These are phyloP conservation scores for Spea multiplicata DNA, from an alignment of 2,113 vertebrate species.

Conservation along the genomic window DNA sequence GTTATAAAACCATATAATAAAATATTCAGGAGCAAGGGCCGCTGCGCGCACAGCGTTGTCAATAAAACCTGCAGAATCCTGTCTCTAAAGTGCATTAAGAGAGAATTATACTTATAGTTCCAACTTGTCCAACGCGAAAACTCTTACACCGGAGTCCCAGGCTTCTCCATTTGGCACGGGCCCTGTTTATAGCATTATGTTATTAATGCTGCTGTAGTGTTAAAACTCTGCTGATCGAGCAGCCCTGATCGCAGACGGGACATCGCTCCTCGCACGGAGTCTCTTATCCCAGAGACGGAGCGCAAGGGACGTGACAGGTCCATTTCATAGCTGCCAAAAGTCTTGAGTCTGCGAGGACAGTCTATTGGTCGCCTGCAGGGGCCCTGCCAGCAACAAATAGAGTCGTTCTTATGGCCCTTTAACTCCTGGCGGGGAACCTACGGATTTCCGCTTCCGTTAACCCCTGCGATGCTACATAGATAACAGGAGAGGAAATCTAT, in stretches of 20 bases:
- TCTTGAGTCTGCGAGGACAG: no score
- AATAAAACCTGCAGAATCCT: constrained; percentile 49
- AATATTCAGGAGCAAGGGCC: constrained; percentile 45
- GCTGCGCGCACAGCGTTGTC: constrained; percentile 37
- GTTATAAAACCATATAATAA: constrained; percentile 47
- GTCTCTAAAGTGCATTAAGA: constrained; percentile 47
- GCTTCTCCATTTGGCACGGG: constrained; percentile 41
- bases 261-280: background rate
- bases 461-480: no score
- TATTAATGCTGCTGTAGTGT: constrained; percentile 42
- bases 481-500: no score
- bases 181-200: constrained; percentile 44
- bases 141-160: constrained; percentile 26
- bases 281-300: no score
- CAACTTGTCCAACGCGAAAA: constrained; percentile 40
- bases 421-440: no score
- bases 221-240: constrained; percentile 43
- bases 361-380: no score
- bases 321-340: no score
- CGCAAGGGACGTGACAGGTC: no score
- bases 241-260: constrained; percentile 8
- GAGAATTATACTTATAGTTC: constrained; percentile 41
- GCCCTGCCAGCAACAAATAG: no score
- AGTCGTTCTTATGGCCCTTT: no score
- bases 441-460: no score